These are phyloP conservation scores for Phymatocera aterrima DNA, from an alignment of 2,888 invertebrate genomes.

Conservation along the genomic window DNA sequence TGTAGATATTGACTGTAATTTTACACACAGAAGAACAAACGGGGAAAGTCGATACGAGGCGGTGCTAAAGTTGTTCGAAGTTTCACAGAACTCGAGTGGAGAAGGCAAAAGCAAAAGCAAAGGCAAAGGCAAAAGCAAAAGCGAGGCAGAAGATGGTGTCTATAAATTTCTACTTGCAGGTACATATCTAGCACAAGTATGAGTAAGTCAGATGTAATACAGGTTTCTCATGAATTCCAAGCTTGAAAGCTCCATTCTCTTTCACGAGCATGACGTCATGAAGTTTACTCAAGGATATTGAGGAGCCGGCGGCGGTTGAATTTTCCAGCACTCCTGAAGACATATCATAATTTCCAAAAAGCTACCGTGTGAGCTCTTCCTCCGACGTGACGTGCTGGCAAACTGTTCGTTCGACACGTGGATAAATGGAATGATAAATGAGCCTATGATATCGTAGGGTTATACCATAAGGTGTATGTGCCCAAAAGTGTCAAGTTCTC, in stretches of 20 bases:
- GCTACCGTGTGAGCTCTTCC: neutral
- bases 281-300: slow-evolving; percentile 16
- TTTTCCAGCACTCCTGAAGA: neutral
- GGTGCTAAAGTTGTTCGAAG: slow-evolving; percentile 9
- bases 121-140: neutral
- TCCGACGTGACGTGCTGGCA: neutral
- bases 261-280: neutral
- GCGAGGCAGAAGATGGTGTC: neutral
- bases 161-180: neutral
- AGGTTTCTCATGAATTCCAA: slow-evolving; percentile 30
- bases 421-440: slow-evolving; percentile 27
- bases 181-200: no score
- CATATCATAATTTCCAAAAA: slow-evolving; percentile 20
- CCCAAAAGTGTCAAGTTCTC: neutral
- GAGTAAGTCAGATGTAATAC: neutral
- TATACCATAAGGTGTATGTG: neutral
- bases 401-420: slow-evolving; percentile 12
- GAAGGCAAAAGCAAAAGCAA: neutral
- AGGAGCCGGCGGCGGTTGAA: no score
- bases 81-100: neutral
- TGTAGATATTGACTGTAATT: neutral
- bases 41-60: slow-evolving; percentile 28
- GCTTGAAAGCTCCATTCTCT: slow-evolving; percentile 28
- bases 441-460: neutral
- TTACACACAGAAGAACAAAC: neutral